These are phyloP conservation scores for Latrodectus geometricus DNA, from an alignment of 1,140 invertebrate species.

Conservation along the genomic window DNA sequence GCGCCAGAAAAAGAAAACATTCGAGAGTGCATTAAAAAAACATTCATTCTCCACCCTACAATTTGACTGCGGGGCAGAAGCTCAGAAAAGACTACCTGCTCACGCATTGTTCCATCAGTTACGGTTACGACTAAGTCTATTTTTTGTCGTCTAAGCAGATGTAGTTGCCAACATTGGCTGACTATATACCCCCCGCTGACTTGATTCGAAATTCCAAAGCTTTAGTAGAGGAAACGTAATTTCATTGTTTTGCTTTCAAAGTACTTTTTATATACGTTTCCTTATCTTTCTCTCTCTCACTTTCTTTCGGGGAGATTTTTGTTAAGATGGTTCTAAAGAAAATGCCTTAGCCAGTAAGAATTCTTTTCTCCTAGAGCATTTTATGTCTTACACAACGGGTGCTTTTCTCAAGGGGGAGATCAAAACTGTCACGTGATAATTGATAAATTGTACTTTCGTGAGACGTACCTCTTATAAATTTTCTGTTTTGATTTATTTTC, in stretches of 20 bases:
- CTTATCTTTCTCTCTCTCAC: not conserved
- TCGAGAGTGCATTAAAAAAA: conserved; percentile 21
- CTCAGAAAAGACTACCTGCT: conserved; percentile 46
- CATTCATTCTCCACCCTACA: not conserved
- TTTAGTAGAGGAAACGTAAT: conserved; percentile 11
- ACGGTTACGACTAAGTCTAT: conserved; percentile 46
- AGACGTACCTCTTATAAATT: no score
- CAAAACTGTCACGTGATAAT: no score
- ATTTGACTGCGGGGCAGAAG: not conserved
- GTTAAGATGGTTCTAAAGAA: no score
- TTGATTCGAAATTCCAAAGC: conserved; percentile 26
- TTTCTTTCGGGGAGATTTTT: not conserved
- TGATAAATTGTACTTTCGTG: no score
- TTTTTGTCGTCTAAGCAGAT: conserved; percentile 26
- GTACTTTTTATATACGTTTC: no score
- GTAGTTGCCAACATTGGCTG: conserved; percentile 32
- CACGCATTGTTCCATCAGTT: conserved; percentile 35
- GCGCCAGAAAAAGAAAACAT: conserved; percentile 18
- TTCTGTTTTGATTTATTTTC: no score
- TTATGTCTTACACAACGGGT: no score
- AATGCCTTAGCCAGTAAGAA: no score
- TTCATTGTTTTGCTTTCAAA: conserved; percentile 7
- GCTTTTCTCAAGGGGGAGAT: no score
- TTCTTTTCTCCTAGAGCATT: no score
- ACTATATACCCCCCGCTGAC: conserved; percentile 41